phyloP scores from a whole-genome alignment of 2,888 invertebrate genomes.

The Acanthococcus lagerstroemiae region DNA sequence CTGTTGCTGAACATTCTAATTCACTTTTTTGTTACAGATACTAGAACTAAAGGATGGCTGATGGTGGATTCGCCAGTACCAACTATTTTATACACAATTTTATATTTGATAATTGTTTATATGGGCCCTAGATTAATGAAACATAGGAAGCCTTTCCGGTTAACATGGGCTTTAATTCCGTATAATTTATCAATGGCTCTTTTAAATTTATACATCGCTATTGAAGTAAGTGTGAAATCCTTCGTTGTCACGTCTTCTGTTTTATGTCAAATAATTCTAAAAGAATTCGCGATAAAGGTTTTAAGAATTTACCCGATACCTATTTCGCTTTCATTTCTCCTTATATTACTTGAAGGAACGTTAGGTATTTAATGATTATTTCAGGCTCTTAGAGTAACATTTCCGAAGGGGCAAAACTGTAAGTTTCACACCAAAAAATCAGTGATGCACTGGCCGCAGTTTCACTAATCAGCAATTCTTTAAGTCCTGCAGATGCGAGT shows the following conservation, averaged over 20 bases:
- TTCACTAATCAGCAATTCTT: too few relatives aligned
- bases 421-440: too few relatives aligned
- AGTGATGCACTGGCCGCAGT: too few relatives aligned
- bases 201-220: constrained; percentile 72
- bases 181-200: constrained; percentile 77
- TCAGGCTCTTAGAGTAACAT: too few relatives aligned
- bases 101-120: constrained; percentile 69
- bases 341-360: background rate
- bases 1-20: background rate
- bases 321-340: background rate
- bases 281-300: too few relatives aligned
- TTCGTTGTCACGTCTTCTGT: too few relatives aligned
- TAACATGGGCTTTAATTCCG: constrained; percentile 65
- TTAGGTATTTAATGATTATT: too few relatives aligned
- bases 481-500: too few relatives aligned
- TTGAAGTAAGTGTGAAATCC: constrained; percentile 51
- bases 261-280: too few relatives aligned
- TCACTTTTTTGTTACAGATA: constrained; percentile 49
- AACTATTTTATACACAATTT: constrained; percentile 55
- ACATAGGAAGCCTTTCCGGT: constrained; percentile 60
- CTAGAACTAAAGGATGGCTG: constrained; percentile 72
- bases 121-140: constrained; percentile 73
- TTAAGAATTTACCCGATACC: too few relatives aligned
- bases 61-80: constrained; percentile 71
- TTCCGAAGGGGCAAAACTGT: too few relatives aligned